phyloP scores from a whole-genome alignment of 2,888 invertebrate genomes.

The Euphydryas editha region DNA sequence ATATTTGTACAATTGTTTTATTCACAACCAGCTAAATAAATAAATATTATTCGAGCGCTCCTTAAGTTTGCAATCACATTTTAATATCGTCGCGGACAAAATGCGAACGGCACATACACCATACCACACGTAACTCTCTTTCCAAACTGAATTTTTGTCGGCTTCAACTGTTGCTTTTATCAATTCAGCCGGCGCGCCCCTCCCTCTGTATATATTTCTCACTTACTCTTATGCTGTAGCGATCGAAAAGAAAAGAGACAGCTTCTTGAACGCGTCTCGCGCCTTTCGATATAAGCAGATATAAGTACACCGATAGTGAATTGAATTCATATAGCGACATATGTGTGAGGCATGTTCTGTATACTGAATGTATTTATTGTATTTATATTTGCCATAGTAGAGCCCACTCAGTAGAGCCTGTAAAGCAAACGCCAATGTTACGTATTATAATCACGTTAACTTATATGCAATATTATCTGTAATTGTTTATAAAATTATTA shows the following conservation, averaged over 20 bases:
- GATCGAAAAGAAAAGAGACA: constrained; percentile 60
- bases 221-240: constrained; percentile 54
- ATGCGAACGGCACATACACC: constrained; percentile 53
- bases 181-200: constrained; percentile 72
- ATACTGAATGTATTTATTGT: constrained; percentile 19
- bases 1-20: constrained; percentile 44
- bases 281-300: constrained; percentile 47
- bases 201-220: constrained; percentile 63
- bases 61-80: constrained; percentile 74
- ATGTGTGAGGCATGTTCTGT: constrained; percentile 36
- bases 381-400: constrained; percentile 35
- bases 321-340: constrained; percentile 33
- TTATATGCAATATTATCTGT: constrained; percentile 30
- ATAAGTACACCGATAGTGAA: constrained; percentile 41
- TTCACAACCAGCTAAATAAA: constrained; percentile 56
- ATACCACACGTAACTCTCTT: constrained; percentile 62
- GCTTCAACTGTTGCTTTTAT: constrained; percentile 81
- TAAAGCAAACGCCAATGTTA: constrained; percentile 39
- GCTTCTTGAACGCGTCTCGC: constrained; percentile 54
- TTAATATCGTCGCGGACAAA: constrained; percentile 66
- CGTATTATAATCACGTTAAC: constrained; percentile 24
- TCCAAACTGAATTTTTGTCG: constrained; percentile 77
- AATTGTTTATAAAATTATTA: constrained; percentile 19
- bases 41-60: constrained; percentile 64
- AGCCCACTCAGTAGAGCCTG: too few relatives aligned